Evolutionary conservation across 1,140 invertebrate species (phyloP).

Genomic region (Hermetia illucens): DNA sequence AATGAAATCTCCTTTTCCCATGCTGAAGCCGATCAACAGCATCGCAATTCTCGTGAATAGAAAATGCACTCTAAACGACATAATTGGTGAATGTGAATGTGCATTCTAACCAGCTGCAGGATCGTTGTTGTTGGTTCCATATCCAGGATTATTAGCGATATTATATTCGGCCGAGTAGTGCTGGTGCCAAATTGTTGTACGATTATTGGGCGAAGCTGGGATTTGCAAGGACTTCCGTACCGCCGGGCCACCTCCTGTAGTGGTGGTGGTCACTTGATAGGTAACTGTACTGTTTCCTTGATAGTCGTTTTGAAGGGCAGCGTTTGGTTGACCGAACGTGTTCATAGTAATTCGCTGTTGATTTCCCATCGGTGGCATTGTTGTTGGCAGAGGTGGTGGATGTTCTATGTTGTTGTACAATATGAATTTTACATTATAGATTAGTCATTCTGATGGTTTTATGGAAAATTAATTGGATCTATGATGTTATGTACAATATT

Average conservation of each 20-base stretch:
- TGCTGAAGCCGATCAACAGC: too few relatives aligned
- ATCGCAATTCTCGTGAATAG: too few relatives aligned
- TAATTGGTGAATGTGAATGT: too few relatives aligned
- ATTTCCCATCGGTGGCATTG: slow-evolving; percentile 22
- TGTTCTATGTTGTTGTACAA: slow-evolving; percentile 27
- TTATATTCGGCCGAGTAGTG: neutral
- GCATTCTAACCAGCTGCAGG: neutral
- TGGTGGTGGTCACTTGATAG: too few relatives aligned
- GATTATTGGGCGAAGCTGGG: neutral
- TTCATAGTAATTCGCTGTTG: slow-evolving; percentile 1
- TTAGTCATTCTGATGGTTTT: too few relatives aligned
- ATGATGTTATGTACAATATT: too few relatives aligned
- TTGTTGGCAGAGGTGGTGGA: slow-evolving; percentile 29
- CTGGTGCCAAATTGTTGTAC: neutral
- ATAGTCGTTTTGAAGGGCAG: too few relatives aligned
- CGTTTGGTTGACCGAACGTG: neutral
- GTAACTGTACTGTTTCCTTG: slow-evolving; percentile 19
- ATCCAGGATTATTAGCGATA: neutral
- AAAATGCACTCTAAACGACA: too few relatives aligned
- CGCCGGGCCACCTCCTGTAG: too few relatives aligned
- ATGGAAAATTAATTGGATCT: too few relatives aligned
- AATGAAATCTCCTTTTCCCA: too few relatives aligned
- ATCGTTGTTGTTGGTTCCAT: neutral
- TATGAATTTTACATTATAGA: too few relatives aligned
- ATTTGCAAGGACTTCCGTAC: neutral